phyloP scores from a whole-genome alignment of 2,113 vertebrate species.

The Eclectus roratus region DNA sequence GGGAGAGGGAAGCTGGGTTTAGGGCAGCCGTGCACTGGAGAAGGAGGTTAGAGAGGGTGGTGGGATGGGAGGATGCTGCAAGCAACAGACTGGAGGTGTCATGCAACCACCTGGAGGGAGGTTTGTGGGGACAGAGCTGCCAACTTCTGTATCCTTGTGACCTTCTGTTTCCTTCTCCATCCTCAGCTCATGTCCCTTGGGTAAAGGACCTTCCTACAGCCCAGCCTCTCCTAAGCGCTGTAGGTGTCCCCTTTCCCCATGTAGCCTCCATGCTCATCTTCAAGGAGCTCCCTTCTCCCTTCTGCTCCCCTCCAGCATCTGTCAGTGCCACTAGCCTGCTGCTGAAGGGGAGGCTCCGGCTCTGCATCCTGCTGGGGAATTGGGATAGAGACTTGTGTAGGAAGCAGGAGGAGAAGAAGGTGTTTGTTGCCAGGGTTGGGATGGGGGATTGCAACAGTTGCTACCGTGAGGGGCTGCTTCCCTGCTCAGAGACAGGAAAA shows the following conservation, averaged over 20 bases:
- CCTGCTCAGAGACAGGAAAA: background rate
- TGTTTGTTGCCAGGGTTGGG: slow-evolving; percentile 7
- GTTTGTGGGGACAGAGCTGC: background rate
- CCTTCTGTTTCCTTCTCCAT: background rate
- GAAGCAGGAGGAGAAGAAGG: background rate
- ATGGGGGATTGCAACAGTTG: background rate
- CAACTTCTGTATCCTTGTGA: background rate
- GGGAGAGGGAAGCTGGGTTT: background rate
- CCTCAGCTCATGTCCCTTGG: background rate
- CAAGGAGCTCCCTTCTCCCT: background rate
- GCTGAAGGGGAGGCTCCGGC: background rate
- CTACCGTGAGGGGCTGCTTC: background rate
- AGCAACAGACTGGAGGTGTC: background rate
- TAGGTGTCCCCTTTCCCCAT: background rate
- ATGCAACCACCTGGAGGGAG: background rate
- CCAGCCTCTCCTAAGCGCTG: background rate
- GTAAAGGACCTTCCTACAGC: background rate
- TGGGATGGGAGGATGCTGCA: accelerated
- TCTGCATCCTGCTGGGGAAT: background rate
- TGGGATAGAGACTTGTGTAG: background rate
- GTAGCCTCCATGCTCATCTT: background rate
- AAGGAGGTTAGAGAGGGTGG: background rate
- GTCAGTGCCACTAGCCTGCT: background rate
- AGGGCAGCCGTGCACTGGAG: background rate
- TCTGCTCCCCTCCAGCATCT: background rate